Evolutionary conservation across 2,113 vertebrate species (phyloP), one percentile per base, ranked within the genome.

Genomic region (Rostratula benghalensis): DNA sequence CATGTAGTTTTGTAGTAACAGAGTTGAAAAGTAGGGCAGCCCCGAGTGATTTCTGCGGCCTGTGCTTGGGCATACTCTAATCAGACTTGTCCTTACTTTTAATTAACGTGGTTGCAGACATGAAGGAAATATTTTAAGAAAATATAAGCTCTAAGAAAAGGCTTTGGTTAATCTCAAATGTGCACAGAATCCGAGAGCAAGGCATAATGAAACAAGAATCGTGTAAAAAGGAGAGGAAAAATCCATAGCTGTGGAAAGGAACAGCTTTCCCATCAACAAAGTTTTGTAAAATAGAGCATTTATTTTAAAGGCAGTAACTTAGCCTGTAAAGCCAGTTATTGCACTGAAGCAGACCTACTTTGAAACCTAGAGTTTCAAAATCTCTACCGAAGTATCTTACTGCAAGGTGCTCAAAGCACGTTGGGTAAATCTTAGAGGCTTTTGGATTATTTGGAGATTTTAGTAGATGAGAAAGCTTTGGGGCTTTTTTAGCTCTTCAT

Each of bases 171-270:
- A 83, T 74, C 76, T 82, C 35, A 18, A 30, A 11, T 56, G 19
- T 46, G 37, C 0, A 0, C 28, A 64, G 41, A 86, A 54, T 13
- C n/a, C 0, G 2, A 87, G 9, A 61, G 48, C 3, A 1, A 51
- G 33, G 18, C 33, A 14, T 25, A 79, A 53, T n/a, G 11, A 71
- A 77, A 14, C 5, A 64, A 64, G 21, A n/a, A 78, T 46, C 46
- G 9, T 11, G 56, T 54, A 16, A 57, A 77, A 54, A 65, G 33
- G 65, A n/a, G 8, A 54, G 14, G 35, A 27, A 43, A 59, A 68
- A 51, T 4, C 28, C 23, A 23, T 7, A 79, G 9, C 23, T n/a
- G 65, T 78, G 60, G 35, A 27, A 81, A 46, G 25, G 21, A 87
- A 18, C 5, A 50, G 35, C 30, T 54, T 93, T 84, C 39, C 37